Evolutionary conservation across 2,888 invertebrate genomes (phyloP).

Genomic region (Clepsis dumicolana): DNA sequence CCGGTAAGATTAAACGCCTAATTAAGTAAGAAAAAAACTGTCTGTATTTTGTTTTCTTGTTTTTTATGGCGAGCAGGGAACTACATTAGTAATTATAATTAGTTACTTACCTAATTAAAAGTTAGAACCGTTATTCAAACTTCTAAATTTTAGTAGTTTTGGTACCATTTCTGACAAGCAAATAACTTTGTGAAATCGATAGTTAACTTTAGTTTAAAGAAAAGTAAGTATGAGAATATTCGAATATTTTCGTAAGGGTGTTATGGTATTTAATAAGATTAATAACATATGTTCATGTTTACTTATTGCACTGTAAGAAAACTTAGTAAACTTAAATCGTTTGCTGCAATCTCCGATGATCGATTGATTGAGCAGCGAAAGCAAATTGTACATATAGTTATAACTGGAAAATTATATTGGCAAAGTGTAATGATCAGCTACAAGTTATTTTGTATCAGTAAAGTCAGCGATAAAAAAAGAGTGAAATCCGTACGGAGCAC

Average conservation of each 20-base stretch:
- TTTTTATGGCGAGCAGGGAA: neutral
- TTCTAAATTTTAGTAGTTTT: conserved; percentile 7
- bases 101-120: conserved; percentile 14
- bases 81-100: neutral
- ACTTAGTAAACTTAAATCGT: conserved; percentile 28
- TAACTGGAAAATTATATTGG: conserved; percentile 8
- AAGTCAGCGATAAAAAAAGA: conserved; percentile 1
- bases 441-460: neutral
- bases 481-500: neutral
- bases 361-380: conserved; percentile 16
- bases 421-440: neutral
- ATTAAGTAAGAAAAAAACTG: conserved; percentile 8
- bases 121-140: conserved; percentile 13
- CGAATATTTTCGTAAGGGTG: too few species aligned
- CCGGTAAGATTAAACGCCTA: conserved; percentile 14
- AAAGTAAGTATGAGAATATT: too few species aligned
- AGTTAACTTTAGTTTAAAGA: conserved; percentile 4
- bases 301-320: too few species aligned
- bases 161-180: conserved; percentile 21
- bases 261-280: too few species aligned
- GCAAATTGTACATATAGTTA: neutral
- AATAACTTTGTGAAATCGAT: neutral
- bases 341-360: conserved; percentile 19
- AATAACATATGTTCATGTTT: too few species aligned
- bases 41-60: neutral